Base-by-base conservation (phyloP, 92 coral and sea anemone genomes). In the Epizoanthus scotinus region DNA sequence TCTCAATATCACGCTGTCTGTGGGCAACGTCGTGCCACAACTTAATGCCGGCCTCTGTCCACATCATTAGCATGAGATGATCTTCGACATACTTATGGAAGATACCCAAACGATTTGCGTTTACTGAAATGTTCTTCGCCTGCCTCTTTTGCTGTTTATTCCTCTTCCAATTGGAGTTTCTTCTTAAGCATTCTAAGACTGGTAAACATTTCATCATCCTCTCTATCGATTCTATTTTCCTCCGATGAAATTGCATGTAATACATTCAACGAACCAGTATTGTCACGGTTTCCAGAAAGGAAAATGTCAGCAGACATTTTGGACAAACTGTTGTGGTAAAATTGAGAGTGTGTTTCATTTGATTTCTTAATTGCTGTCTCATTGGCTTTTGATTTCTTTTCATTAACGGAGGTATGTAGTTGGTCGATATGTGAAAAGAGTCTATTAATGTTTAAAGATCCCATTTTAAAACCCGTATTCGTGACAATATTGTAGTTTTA, bases 11-110 rank as follows among this genome's bases (percentile, higher is more conserved):
- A 36, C 22, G n/a, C n/a, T 70, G 17, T 19, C 58, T 31, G 26
- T 12, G 22, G 70, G 42, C 3, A n/a, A 44, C 67, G 69, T 82
- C 86, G 25, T 81, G 79, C 82, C 82, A 86, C n/a, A 81, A 44
- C 3, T 81, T 52, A 31, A 85, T 40, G 22, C 88, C 84, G 29
- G 89, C 79, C 58, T 86, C 89, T 17, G 85, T 86, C 86, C 79
- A 85, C 57, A 79, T 31, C 73, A 81, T 22, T 34, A 44, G 60
- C 22, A 28, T 18, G 63, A 58, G 53, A 36, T 61, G 83, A 29
- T 31, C 79, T 36, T 53, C n/a, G 38, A 62, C 27, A 70, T n/a
- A 77, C 36, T 38, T 71, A 64, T 18, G 56, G 86, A 36, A 82
- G n/a, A 44, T 82, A 82, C 21, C 83, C 86, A 71, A 70, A 70